Evolutionary conservation across 2,797 vertebrate genomes (phyloP), one percentile per base, ranked within the genome.

Genomic region (Carduelis carduelis): DNA sequence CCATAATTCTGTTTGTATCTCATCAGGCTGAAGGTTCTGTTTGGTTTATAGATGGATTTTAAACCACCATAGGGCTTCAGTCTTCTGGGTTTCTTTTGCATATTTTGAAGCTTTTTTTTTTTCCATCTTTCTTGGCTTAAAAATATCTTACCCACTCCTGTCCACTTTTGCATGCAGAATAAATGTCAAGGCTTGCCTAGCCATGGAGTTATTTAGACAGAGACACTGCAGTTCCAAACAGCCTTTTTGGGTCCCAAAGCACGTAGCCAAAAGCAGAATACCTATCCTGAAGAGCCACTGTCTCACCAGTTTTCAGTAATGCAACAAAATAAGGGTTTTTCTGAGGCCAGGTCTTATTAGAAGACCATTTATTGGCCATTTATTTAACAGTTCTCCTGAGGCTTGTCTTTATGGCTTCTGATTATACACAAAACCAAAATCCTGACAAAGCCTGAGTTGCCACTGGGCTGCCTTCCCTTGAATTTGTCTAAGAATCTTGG

Each of bases 351-450:
- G 81, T 55, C 66, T 69, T 91, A 68, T 35, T 70, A 72, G 87
- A 94, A 95, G 34, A 80, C 56, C 69, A 82, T 91, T 92, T 94
- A 70, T 81, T 95, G 77, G 64, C 50, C 8, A 3, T 83, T 89
- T 71, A 72, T 63, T 30, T 80, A 60, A 72, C 83, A 39, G 59
- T 93, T 93, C 76, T 96, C 66, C 43, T 72, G 46, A 46, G 81
- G 50, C 65, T 79, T 89, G 52, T 92, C 72, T 74, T 96, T 57
- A 39, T 68, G 9, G 7, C 75, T 85, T 76, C 86, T 89, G 89
- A 84, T 60, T 91, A 79, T 66, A 66, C 88, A 61, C 68, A 93
- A 95, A 97, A 94, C 61, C 72, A 50, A 95, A 97, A 89, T 93
- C 56, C 34, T 47, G 56, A 78, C 71, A 56, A 85, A 93, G 43